These are phyloP conservation scores for Leucania comma DNA, from an alignment of 2,888 invertebrate species.

Conservation along the genomic window DNA sequence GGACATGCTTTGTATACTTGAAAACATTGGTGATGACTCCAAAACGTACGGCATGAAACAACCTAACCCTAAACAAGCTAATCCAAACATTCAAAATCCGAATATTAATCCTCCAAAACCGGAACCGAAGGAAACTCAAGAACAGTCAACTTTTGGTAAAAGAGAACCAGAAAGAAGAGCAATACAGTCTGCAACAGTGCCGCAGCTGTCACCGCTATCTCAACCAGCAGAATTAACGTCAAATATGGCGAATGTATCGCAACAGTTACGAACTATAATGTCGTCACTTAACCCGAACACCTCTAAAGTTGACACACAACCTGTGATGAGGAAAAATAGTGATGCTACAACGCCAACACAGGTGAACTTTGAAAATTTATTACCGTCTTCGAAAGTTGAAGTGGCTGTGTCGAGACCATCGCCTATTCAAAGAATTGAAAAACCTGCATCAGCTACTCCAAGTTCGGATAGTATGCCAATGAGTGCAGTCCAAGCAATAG, in stretches of 20 bases:
- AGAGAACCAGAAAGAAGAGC: slow-evolving; percentile 81
- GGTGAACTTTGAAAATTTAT: slow-evolving; percentile 88
- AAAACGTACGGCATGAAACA: slow-evolving; percentile 81
- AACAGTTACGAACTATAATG: slow-evolving; percentile 92
- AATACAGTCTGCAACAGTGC: slow-evolving; percentile 90
- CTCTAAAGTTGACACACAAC: slow-evolving; percentile 87
- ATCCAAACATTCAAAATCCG: slow-evolving; percentile 67
- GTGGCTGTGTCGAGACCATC: slow-evolving; percentile 83
- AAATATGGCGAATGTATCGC: slow-evolving; percentile 93
- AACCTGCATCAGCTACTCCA: slow-evolving; percentile 73
- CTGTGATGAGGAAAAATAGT: slow-evolving; percentile 86
- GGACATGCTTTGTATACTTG: slow-evolving; percentile 93
- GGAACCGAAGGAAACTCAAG: slow-evolving; percentile 76
- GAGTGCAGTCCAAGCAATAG: slow-evolving; percentile 83
- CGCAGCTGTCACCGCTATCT: slow-evolving; percentile 93
- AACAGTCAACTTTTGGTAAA: slow-evolving; percentile 77
- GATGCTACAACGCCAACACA: slow-evolving; percentile 85
- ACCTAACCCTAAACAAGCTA: slow-evolving; percentile 66
- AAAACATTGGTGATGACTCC: slow-evolving; percentile 90
- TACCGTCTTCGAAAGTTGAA: slow-evolving; percentile 89
- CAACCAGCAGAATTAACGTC: slow-evolving; percentile 93
- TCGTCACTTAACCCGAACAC: slow-evolving; percentile 91
- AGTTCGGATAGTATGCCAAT: slow-evolving; percentile 79
- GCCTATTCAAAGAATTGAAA: slow-evolving; percentile 82
- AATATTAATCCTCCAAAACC: slow-evolving; percentile 68